phyloP scores from a whole-genome alignment of 1,140 invertebrate species.

The Leptonema lineaticorne region DNA sequence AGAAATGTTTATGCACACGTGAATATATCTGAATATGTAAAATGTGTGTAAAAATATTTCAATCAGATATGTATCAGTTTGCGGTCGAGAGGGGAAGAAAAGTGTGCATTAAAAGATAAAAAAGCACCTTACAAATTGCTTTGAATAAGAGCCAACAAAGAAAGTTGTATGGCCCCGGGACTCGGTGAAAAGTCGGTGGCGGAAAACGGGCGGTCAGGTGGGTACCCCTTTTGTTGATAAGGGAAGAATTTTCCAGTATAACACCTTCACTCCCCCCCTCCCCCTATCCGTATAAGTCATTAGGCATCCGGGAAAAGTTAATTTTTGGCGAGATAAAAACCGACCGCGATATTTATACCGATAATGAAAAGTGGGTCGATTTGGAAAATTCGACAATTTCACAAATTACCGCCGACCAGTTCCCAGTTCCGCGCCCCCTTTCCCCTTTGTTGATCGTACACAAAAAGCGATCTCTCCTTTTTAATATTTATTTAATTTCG shows the following conservation, averaged over 20 bases:
- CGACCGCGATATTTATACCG: background rate
- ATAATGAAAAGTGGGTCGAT: background rate
- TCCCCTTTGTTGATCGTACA: too few relatives aligned
- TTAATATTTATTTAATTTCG: too few relatives aligned
- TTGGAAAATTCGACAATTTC: too few relatives aligned
- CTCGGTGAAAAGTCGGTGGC: too few relatives aligned
- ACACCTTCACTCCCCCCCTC: background rate
- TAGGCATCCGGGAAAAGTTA: background rate
- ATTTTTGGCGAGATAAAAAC: slow-evolving; percentile 16
- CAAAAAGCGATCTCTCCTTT: too few relatives aligned
- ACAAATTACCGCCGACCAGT: too few relatives aligned
- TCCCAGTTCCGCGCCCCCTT: too few relatives aligned
- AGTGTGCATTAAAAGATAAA: slow-evolving; percentile 19
- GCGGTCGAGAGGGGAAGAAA: slow-evolving; percentile 8
- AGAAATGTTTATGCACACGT: too few relatives aligned
- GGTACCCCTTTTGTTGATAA: slow-evolving; percentile 12
- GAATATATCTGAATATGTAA: too few relatives aligned
- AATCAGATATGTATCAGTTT: slow-evolving; percentile 6
- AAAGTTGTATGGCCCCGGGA: slow-evolving; percentile 10
- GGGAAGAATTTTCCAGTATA: slow-evolving; percentile 9
- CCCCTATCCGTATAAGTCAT: background rate
- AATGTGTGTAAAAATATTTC: background rate
- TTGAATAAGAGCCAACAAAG: slow-evolving; percentile 19
- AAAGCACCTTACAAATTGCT: slow-evolving; percentile 19
- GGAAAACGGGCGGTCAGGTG: too few relatives aligned